phyloP scores from a whole-genome alignment of 2,888 invertebrate genomes.

The Eretmocerus hayati region DNA sequence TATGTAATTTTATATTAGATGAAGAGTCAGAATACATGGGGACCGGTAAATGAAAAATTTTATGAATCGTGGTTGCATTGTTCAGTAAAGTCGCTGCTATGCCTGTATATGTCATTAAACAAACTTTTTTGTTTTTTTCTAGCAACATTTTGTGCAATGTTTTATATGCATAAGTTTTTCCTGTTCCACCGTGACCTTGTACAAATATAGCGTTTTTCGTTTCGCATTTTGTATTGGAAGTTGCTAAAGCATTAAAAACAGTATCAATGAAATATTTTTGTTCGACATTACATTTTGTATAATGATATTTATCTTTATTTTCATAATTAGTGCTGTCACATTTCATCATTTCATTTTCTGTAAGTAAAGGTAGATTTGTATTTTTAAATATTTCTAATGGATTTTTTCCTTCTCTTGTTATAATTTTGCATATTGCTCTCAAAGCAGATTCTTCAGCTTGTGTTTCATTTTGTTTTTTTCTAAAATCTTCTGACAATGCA shows the following conservation, averaged over 20 bases:
- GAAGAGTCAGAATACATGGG: constrained; percentile 10
- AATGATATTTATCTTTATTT: constrained; percentile 3
- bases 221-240: neutral
- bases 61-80: neutral
- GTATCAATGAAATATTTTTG: constrained; percentile 12
- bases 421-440: neutral
- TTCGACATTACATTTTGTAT: constrained; percentile 8
- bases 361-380: no score
- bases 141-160: constrained; percentile 19
- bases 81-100: constrained; percentile 18
- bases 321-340: constrained; percentile 1
- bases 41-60: constrained; percentile 1
- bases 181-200: constrained; percentile 45
- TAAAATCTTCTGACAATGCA: constrained; percentile 23
- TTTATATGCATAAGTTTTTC: constrained; percentile 42
- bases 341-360: neutral
- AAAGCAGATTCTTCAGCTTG: no score
- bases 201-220: constrained; percentile 11
- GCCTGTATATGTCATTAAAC: constrained; percentile 18
- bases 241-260: constrained; percentile 1
- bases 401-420: neutral
- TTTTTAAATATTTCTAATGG: no score
- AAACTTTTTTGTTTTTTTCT: neutral
- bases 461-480: no score
- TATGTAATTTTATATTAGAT: constrained; percentile 9